A percentile compares a stretch with the other conserved stretches of the same genome.
Conservation (phyloP, 2,797 vertebrate species). For the Peromyscus melanophrys region DNA sequence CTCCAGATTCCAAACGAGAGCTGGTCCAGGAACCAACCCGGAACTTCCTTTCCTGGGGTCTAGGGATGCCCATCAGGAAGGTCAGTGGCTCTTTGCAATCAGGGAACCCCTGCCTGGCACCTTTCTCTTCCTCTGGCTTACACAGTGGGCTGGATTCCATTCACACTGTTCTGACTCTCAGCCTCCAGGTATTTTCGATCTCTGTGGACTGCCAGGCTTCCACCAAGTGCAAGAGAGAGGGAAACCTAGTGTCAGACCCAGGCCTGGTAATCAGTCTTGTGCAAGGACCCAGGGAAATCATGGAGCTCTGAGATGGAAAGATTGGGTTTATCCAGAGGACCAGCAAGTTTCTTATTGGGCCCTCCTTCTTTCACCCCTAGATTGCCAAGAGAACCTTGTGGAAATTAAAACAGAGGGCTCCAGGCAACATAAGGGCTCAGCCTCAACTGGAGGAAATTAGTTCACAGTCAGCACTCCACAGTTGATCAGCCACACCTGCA, state of each 20-base stretch:
- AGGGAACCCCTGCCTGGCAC: not conserved
- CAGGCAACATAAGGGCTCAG: not conserved
- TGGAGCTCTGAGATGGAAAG: conserved; percentile 59
- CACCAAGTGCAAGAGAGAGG: not conserved
- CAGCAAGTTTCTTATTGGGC: conserved; percentile 24
- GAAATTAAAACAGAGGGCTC: conserved; percentile 72
- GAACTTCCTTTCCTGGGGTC: not conserved
- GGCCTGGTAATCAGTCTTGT: conserved; percentile 1
- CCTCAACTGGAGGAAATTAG: conserved; percentile 73
- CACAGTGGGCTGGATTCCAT: not conserved
- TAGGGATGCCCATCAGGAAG: not conserved
- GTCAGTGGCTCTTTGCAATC: not conserved
- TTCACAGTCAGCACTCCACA: conserved; percentile 40
- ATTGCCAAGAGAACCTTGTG: conserved; percentile 59
- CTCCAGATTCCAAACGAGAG: not conserved
- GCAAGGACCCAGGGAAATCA: conserved; percentile 37
- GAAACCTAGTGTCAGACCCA: not conserved
- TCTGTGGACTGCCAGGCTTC: not conserved
- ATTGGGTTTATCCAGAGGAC: conserved; percentile 46
- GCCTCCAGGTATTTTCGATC: conserved; percentile 5
- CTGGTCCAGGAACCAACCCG: not conserved
- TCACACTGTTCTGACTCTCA: not conserved
- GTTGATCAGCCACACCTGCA: not conserved
- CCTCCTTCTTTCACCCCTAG: conserved; percentile 30
- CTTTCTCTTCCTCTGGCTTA: not conserved